Base-by-base conservation (phyloP, 30 jellyfish, hydroid and myxozoan genomes). In the Catostylus mosaicus region DNA sequence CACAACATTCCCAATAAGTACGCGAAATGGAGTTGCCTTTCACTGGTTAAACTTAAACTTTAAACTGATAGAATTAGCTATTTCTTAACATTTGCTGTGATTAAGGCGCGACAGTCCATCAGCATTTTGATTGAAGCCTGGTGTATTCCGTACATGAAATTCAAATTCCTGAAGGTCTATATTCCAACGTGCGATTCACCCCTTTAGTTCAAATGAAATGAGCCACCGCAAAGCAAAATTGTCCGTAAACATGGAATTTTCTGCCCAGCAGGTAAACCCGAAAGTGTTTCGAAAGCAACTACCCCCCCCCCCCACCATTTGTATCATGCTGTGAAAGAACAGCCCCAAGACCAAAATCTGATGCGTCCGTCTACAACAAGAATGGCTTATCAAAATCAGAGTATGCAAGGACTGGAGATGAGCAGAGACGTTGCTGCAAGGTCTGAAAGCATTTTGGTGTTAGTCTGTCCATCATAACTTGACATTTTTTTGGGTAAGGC, bases 111-210 rank as follows among this genome's bases (percentile, higher is more conserved):
- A 85, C 45, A 75, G 14, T 24, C 77, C 96, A 67, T 77, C 96
- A 30, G 96, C 94, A 74, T 78, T 78, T 51, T 30, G 37, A 43
- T 87, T 88, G 40, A 29, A 18, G 30, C 96, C 88, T 33, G 75
- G 78, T 34, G 89, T 78, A 80, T 87, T 83, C 40, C 20, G 30
- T 7, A 87, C 45, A 1, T 54, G 64, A 69, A 87, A 87, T 12
- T 78, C 59, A 50, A 61, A 78, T 56, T 77, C 81, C 76, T 73
- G 77, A 6, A 87, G 77, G 43, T 87, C 93, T 83, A 68, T 74
- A 20, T 78, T 26, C 89, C 96, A 87, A 29, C 95, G 59, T 45
- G 94, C 96, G 22, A 68, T 68, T 72, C 83, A 22, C 67, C 96
- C 96, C 45, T 87, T 74, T 1, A 65, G 91, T 40, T 78, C 89